Conservation (phyloP, 2,888 invertebrate species). For the Lepidonotus clava region DNA sequence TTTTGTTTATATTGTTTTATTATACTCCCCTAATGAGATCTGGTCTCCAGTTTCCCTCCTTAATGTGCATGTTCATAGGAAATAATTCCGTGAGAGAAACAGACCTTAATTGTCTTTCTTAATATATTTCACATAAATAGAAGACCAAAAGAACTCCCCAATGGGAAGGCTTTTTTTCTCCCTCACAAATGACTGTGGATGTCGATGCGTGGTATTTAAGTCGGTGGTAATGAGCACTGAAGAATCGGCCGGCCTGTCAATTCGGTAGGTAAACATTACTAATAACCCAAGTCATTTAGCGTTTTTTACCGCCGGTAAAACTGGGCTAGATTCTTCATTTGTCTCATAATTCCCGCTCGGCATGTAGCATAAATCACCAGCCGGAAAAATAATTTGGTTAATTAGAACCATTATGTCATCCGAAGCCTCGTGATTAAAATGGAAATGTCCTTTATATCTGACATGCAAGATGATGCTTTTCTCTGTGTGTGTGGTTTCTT, state of each 20-base stretch:
- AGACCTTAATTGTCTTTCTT: conserved; percentile 1
- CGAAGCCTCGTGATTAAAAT: conserved; percentile 46
- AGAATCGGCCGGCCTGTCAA: conserved; percentile 30
- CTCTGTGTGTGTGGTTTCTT: background rate
- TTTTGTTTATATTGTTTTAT: no score
- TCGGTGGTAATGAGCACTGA: conserved; percentile 11
- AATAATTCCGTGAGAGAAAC: conserved; percentile 2
- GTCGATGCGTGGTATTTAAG: conserved; percentile 24
- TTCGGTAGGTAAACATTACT: conserved; percentile 50
- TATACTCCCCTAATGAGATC: no score
- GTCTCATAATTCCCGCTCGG: conserved; percentile 44
- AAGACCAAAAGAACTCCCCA: background rate
- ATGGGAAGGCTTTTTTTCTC: background rate
- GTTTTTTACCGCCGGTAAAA: conserved; percentile 18
- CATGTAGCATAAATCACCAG: conserved; percentile 45
- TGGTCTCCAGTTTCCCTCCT: no score
- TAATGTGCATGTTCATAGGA: background rate
- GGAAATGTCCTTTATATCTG: conserved; percentile 48
- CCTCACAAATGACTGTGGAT: conserved; percentile 32
- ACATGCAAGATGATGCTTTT: conserved; percentile 50
- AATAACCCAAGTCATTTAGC: conserved; percentile 50
- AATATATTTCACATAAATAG: conserved; percentile 28
- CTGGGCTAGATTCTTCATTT: conserved; percentile 47
- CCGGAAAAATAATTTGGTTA: conserved; percentile 52
- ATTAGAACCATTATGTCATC: conserved; percentile 51